Conservation (phyloP, 2,797 vertebrate species). For the Ataeniobius toweri region DNA sequence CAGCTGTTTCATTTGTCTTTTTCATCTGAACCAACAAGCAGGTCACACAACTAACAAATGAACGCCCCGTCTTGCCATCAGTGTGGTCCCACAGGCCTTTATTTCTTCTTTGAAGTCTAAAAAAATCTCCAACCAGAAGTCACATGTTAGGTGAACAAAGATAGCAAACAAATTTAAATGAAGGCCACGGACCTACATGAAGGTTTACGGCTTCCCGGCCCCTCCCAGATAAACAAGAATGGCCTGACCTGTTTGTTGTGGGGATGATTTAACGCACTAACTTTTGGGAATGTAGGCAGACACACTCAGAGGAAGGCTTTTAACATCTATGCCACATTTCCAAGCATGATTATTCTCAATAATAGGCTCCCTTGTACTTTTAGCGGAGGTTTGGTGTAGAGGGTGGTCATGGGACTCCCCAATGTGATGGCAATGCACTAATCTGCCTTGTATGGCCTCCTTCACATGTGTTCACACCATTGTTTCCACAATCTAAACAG, state of each 20-base stretch:
- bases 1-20: slow-evolving; percentile 7
- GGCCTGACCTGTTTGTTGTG: slow-evolving; percentile 44
- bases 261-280: slow-evolving; percentile 36
- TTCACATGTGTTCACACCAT: slow-evolving; percentile 73
- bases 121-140: slow-evolving; percentile 50
- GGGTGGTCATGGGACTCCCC: slow-evolving; percentile 73
- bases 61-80: slow-evolving; percentile 39
- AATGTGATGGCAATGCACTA: slow-evolving; percentile 70
- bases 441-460: slow-evolving; percentile 70
- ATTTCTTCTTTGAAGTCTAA: slow-evolving; percentile 57
- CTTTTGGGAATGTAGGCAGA: slow-evolving; percentile 26
- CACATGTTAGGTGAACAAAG: slow-evolving; percentile 64
- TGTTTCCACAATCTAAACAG: slow-evolving; percentile 72
- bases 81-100: slow-evolving; percentile 55
- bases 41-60: slow-evolving; percentile 42
- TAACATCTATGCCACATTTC: slow-evolving; percentile 54
- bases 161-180: slow-evolving; percentile 73
- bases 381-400: slow-evolving; percentile 62
- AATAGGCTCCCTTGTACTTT: slow-evolving; percentile 72
- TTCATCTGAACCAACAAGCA: slow-evolving; percentile 16
- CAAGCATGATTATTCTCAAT: slow-evolving; percentile 58
- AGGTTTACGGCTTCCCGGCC: slow-evolving; percentile 60
- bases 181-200: slow-evolving; percentile 62
- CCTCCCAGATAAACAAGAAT: slow-evolving; percentile 61
- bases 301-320: slow-evolving; percentile 28